Evolutionary conservation across 2,113 vertebrate species (phyloP), one percentile per base, ranked within the genome.

Genomic region (Anseranas semipalmata): DNA sequence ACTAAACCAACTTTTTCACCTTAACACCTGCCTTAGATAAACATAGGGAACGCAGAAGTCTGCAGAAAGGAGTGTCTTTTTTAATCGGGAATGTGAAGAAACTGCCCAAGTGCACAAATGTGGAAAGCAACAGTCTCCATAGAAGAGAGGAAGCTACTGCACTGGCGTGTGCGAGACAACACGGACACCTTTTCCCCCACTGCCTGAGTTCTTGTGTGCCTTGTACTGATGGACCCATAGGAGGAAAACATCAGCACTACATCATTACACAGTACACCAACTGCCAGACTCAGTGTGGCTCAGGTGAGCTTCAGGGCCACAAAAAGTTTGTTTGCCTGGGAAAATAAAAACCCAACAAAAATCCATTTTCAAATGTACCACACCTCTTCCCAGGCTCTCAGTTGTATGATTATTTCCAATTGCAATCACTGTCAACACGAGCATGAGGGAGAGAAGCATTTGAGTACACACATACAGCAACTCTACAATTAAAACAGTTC

Each of bases 21-120:
- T 30, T 65, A 77, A 90, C 16, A 91, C 43, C 80, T 92, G 60
- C 76, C 70, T 71, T 71, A 77, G 62, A n/a, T 55, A 84, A 89
- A 80, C 18, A 52, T 32, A 83, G 33, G 25, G 39, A 88, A 76
- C 25, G 76, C 30, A 10, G 7, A 58, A 86, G 8, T 41, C 59
- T 74, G 43, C 41, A 89, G 53, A 80, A 65, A 85, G 48, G 48
- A 82, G 20, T 10, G 20, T 30, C 27, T 59, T 65, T 79, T 90
- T 74, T 28, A 73, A 30, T 17, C 16, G 71, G 50, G 72, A 83
- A 72, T 0, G 8, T 43, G 45, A 93, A 79, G 81, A 60, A 96
- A 82, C 24, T 60, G 48, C 41, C 32, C 21, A 85, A 78, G 65
- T 48, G 59, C 87, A 72, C 52, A 82, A 41, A 79, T 4, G 43